phyloP scores from a whole-genome alignment of 2,888 invertebrate species.

The Cheilosia grossa region DNA sequence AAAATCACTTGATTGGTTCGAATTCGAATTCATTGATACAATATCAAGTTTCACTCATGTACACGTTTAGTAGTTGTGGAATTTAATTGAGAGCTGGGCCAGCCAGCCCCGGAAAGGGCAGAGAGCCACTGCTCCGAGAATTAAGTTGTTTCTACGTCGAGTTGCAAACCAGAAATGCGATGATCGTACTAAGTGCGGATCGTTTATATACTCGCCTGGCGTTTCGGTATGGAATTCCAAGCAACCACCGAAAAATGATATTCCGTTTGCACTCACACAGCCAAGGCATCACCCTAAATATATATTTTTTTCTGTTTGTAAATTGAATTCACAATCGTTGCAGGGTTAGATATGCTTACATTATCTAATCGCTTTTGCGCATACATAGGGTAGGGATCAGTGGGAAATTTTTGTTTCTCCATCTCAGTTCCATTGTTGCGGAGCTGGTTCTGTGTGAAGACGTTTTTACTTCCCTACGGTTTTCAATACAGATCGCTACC shows the following conservation, averaged over 20 bases:
- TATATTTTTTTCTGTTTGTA: slow-evolving; percentile 27
- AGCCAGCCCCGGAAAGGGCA: slow-evolving; percentile 56
- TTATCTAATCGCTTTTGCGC: slow-evolving; percentile 66
- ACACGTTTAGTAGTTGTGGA: slow-evolving; percentile 12
- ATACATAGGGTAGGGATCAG: slow-evolving; percentile 59
- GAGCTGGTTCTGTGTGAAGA: slow-evolving; percentile 44
- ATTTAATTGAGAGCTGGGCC: slow-evolving; percentile 21
- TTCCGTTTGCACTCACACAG: slow-evolving; percentile 17
- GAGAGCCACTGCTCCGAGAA: slow-evolving; percentile 28
- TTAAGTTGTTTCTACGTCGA: slow-evolving; percentile 60
- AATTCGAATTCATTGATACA: slow-evolving; percentile 35
- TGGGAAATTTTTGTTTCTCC: slow-evolving; percentile 50
- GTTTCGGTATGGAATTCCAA: slow-evolving; percentile 35
- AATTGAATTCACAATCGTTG: slow-evolving; percentile 65
- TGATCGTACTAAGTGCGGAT: slow-evolving; percentile 62
- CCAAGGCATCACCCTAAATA: slow-evolving; percentile 54
- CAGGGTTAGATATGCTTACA: slow-evolving; percentile 45
- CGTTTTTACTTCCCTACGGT: slow-evolving; percentile 23
- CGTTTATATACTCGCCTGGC: slow-evolving; percentile 64
- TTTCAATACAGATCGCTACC: slow-evolving; percentile 10
- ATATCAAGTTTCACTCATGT: slow-evolving; percentile 56
- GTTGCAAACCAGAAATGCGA: slow-evolving; percentile 74
- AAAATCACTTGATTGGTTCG: slow-evolving; percentile 55
- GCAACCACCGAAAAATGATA: slow-evolving; percentile 64
- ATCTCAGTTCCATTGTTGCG: slow-evolving; percentile 50